Base-by-base conservation (phyloP, 2,113 vertebrate genomes). In the Loxodonta africana region DNA sequence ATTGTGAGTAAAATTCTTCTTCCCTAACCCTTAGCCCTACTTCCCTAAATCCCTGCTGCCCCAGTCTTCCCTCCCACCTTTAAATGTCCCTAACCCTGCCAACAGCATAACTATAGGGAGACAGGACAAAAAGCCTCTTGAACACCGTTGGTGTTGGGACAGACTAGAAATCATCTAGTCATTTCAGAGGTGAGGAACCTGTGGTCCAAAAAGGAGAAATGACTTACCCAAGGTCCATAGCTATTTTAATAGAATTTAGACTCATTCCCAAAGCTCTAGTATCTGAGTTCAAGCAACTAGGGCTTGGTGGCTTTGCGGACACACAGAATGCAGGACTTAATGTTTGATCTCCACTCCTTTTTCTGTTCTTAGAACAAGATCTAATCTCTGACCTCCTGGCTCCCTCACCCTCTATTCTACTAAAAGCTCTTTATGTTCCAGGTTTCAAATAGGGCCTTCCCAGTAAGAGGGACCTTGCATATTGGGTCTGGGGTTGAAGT, bases 1-100 rank as follows among this genome's bases (percentile, higher is more conserved):
- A 99, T 99, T 1, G 99, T 99, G 95, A 99, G 99, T 96, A 69
- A 1, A 28, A 28, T 14, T 44, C 67, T 90, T 88, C 63, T 44
- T 23, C 76, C 9, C 44, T 60, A 30, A 51, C 25, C 53, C 25
- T 46, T n/a, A 78, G 57, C 28, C 37, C 46, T 53, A 14, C 46
- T 30, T 83, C 33, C 28, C 63, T 71, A 44, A 91, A 41, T 46
- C 62, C 30, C 37, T 48, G 5, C 17, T 83, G 46, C 53, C 83
- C 33, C 9, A 30, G 14, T 21, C 81, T 53, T 37, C 33, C 21
- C 4, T 12, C 18, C 12, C 12, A 51, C 12, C 37, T 2, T 15
- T 78, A n/a, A 3, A 1, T 30, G 51, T 48, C 30, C 26, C 69
- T 60, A n/a, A 74, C 41, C 37, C 30, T 71, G 53, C 60, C 62